Evolutionary conservation across 2,797 vertebrate genomes (phyloP).

Genomic region (Echiichthys vipera): DNA sequence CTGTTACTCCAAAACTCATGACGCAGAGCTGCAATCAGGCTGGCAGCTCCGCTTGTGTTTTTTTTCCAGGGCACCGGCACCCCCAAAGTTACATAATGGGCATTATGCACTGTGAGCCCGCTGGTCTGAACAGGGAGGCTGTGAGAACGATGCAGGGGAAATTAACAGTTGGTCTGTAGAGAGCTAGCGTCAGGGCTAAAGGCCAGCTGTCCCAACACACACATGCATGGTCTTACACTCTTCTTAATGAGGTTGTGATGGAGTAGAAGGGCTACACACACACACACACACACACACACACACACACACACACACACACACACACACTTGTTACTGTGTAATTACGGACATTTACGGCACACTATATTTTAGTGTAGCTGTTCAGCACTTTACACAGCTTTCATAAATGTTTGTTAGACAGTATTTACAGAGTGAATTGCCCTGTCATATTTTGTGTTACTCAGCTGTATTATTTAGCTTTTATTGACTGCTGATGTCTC

Average conservation of each 20-base stretch:
- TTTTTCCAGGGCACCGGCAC: conserved; percentile 42
- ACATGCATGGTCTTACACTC: conserved; percentile 62
- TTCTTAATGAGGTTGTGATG: conserved; percentile 75
- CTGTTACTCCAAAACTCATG: conserved; percentile 16
- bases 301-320: conserved; percentile 26
- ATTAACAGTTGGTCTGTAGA: conserved; percentile 63
- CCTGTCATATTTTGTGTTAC: conserved; percentile 3
- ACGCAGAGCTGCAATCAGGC: conserved; percentile 26
- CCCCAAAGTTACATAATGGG: conserved; percentile 74
- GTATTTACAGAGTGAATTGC: conserved; percentile 42
- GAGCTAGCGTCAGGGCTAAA: conserved; percentile 59
- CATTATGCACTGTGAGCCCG: conserved; percentile 66
- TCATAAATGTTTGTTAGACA: conserved; percentile 34
- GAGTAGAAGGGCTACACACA: conserved; percentile 38
- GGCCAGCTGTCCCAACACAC: conserved; percentile 62
- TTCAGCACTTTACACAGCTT: conserved; percentile 38
- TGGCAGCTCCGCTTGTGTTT: conserved; percentile 6
- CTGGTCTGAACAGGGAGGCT: conserved; percentile 59
- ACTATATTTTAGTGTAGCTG: conserved; percentile 42
- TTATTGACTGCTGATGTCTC: conserved; percentile 21
- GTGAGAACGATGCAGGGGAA: conserved; percentile 63
- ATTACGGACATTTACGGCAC: conserved; percentile 39
- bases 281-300: conserved; percentile 28
- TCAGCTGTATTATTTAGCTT: conserved; percentile 45
- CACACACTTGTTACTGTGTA: conserved; percentile 35